Percentiles rank a stretch among this genome's conserved stretches.
Conservation (phyloP, 2,113 vertebrate species). For the Gavia stellata region DNA sequence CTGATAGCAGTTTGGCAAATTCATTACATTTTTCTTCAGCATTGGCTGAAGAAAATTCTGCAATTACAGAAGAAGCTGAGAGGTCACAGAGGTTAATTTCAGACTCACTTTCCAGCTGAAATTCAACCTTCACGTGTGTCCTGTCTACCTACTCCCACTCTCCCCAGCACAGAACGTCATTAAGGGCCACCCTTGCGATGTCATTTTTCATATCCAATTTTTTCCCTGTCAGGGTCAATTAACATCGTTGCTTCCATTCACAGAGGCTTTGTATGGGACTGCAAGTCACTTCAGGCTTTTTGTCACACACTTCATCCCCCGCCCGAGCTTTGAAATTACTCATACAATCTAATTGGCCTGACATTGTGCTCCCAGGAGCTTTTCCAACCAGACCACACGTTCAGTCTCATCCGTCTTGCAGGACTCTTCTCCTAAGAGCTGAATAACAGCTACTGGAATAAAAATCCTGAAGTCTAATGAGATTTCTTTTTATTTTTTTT, state of each 20-base stretch:
- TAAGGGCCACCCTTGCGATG: background rate
- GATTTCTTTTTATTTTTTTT: background rate
- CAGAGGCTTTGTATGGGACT: background rate
- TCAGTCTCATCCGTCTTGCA: background rate
- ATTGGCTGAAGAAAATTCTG: background rate
- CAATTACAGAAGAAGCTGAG: background rate
- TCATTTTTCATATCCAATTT: background rate
- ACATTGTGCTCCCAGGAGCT: background rate
- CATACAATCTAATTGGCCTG: background rate
- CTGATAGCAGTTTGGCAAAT: background rate
- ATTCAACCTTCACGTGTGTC: background rate
- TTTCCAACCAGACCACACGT: background rate
- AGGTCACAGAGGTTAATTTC: background rate
- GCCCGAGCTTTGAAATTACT: background rate
- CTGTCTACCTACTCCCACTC: background rate
- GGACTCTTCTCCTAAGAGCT: background rate
- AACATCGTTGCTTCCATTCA: background rate
- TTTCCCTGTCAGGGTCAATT: background rate
- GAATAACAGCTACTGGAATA: background rate
- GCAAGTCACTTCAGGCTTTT: background rate
- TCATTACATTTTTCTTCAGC: background rate
- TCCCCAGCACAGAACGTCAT: accelerated
- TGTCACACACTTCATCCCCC: background rate
- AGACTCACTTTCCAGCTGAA: background rate
- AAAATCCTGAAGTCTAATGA: background rate